Conservation (phyloP, 2,888 invertebrate genomes). For the Ormyrus labotus region DNA sequence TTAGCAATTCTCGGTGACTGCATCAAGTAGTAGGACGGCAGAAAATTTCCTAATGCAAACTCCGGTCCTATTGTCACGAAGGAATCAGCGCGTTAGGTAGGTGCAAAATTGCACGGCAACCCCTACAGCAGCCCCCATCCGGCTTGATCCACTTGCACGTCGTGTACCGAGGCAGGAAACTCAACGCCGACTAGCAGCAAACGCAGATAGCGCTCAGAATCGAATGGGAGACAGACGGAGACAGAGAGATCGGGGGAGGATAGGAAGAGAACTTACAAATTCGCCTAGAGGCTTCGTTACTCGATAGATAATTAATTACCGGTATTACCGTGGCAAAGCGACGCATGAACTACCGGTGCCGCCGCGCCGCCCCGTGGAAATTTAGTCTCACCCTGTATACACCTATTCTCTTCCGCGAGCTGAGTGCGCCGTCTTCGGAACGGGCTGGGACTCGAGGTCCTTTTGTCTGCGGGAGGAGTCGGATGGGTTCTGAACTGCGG, state of each 20-base stretch:
- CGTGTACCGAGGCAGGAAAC: neutral
- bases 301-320: constrained; percentile 63
- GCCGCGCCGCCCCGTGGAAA: neutral
- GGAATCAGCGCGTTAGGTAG: too few relatives aligned
- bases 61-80: too few relatives aligned
- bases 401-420: constrained; percentile 8
- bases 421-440: neutral
- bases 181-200: neutral
- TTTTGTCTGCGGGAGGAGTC: constrained; percentile 22
- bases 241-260: neutral
- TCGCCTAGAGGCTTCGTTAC: constrained; percentile 47
- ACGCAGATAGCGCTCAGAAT: neutral
- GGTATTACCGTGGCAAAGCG: constrained; percentile 35
- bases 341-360: neutral
- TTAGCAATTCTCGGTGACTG: too few relatives aligned
- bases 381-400: neutral
- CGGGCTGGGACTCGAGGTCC: neutral
- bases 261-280: constrained; percentile 21
- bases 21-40: too few relatives aligned
- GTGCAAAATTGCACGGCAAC: too few relatives aligned
- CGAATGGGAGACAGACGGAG: neutral
- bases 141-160: neutral
- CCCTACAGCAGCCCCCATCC: too few relatives aligned
- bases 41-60: too few relatives aligned
- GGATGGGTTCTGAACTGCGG: too few relatives aligned